Conservation (phyloP, 1,140 invertebrate species). For the Idris sp. region DNA sequence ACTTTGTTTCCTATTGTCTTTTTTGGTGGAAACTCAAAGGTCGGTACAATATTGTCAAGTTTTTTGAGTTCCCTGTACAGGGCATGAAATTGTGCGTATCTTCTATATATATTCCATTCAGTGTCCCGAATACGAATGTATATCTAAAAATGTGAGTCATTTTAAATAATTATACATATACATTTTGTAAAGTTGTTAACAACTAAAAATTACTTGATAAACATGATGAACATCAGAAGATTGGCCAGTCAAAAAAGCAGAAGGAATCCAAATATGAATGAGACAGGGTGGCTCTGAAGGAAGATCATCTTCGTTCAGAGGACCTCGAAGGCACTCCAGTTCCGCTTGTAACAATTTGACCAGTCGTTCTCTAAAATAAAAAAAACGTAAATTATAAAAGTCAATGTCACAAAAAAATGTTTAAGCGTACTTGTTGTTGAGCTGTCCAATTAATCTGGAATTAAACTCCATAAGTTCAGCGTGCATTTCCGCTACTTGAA, state of each 20-base stretch:
- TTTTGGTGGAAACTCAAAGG: conserved; percentile 95
- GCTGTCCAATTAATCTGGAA: conserved; percentile 78
- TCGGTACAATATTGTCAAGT: conserved; percentile 85
- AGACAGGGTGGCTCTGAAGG: conserved; percentile 77
- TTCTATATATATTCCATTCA: conserved; percentile 95
- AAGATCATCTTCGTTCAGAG: conserved; percentile 79
- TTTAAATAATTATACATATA: no score
- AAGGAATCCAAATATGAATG: conserved; percentile 94
- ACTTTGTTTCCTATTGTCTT: conserved; percentile 94
- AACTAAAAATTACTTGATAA: conserved; percentile 92
- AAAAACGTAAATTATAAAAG: no score
- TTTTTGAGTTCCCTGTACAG: conserved; percentile 90
- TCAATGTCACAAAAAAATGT: background rate
- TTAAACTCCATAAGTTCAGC: conserved; percentile 97
- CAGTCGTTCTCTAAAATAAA: conserved; percentile 77
- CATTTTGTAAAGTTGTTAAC: no score
- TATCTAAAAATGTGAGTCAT: conserved; percentile 79
- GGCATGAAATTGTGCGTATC: conserved; percentile 93
- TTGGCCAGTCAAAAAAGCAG: conserved; percentile 90
- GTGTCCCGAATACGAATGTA: conserved; percentile 91
- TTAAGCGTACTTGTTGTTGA: conserved; percentile 67
- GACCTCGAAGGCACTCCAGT: conserved; percentile 85
- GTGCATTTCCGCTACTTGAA: conserved; percentile 97
- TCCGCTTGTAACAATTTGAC: conserved; percentile 83
- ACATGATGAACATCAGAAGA: conserved; percentile 89